These are phyloP conservation scores for Phortica magna DNA, from an alignment of 2,888 invertebrate species.

Conservation along the genomic window DNA sequence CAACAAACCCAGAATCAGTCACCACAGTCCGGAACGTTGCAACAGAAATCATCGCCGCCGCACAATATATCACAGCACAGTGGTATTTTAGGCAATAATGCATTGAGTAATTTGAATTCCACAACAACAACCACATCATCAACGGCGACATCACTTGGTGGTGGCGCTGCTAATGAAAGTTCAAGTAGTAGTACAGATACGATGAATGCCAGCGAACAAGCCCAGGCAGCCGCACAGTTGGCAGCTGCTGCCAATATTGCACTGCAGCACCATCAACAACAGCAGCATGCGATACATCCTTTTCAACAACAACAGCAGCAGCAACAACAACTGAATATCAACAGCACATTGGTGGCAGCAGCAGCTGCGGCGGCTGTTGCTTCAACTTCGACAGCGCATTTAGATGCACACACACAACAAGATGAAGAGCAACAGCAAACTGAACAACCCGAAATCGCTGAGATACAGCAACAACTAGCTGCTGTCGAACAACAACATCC, in stretches of 20 bases:
- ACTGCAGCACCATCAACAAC: slow-evolving; percentile 72
- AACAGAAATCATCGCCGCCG: slow-evolving; percentile 72
- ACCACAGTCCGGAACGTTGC: slow-evolving; percentile 43
- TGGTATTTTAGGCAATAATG: slow-evolving; percentile 60
- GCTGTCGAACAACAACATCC: slow-evolving; percentile 67
- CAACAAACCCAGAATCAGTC: slow-evolving; percentile 71
- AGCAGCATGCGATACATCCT: slow-evolving; percentile 72
- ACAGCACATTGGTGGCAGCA: slow-evolving; percentile 68
- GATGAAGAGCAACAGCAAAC: slow-evolving; percentile 58
- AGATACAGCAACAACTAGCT: slow-evolving; percentile 68
- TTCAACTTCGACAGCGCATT: slow-evolving; percentile 57
- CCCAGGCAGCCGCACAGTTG: slow-evolving; percentile 69
- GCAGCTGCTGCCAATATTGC: slow-evolving; percentile 76
- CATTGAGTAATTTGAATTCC: slow-evolving; percentile 72
- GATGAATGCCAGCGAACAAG: slow-evolving; percentile 59
- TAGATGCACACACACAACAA: slow-evolving; percentile 58
- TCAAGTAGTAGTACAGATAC: slow-evolving; percentile 61
- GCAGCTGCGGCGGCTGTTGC: slow-evolving; percentile 63
- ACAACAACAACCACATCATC: slow-evolving; percentile 64
- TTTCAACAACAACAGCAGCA: slow-evolving; percentile 64
- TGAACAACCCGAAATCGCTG: slow-evolving; percentile 58
- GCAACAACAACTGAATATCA: slow-evolving; percentile 74
- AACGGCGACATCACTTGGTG: slow-evolving; percentile 66
- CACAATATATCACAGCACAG: slow-evolving; percentile 66
- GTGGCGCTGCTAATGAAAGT: slow-evolving; percentile 59